phyloP scores from a whole-genome alignment of 2,888 invertebrate species.

The Trissolcus brochymenae region DNA sequence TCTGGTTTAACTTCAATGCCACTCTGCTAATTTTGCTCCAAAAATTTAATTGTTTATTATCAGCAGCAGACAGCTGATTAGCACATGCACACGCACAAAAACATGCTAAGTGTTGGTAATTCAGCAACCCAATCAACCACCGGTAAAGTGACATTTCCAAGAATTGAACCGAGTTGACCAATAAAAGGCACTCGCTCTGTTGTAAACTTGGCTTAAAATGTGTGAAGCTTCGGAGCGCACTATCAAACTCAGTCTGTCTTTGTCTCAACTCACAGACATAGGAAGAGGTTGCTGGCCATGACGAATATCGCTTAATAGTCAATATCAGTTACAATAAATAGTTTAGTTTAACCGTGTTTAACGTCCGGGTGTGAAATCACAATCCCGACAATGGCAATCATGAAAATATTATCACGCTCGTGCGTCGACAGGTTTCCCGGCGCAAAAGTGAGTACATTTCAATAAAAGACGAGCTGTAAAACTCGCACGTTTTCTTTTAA shows the following conservation, averaged over 20 bases:
- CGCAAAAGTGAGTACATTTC: constrained; percentile 67
- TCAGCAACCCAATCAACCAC: neutral
- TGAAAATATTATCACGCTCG: constrained; percentile 69
- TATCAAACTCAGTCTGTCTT: constrained; percentile 36
- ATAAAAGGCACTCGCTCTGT: neutral
- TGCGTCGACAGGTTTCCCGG: constrained; percentile 66
- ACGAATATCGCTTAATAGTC: constrained; percentile 51
- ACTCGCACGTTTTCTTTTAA: constrained; percentile 13
- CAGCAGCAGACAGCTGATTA: constrained; percentile 17
- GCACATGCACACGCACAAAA: too few species aligned
- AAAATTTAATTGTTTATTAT: neutral
- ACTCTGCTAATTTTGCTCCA: constrained; percentile 8
- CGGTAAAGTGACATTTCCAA: constrained; percentile 6
- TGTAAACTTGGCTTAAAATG: constrained; percentile 24
- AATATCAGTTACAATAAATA: constrained; percentile 54
- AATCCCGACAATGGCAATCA: constrained; percentile 64
- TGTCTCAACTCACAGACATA: constrained; percentile 39
- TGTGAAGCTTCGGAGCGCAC: constrained; percentile 6
- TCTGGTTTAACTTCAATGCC: neutral
- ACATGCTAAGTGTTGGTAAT: neutral
- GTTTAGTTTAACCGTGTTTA: constrained; percentile 54
- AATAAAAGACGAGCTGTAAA: constrained; percentile 17
- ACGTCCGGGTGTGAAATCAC: constrained; percentile 12
- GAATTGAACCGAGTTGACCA: neutral
- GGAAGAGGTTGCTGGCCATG: constrained; percentile 53